A percentile compares a stretch with the other conserved stretches of the same genome.
Evolutionary conservation across 2,888 invertebrate genomes (phyloP).

Genomic region (Brachyptera risi): DNA sequence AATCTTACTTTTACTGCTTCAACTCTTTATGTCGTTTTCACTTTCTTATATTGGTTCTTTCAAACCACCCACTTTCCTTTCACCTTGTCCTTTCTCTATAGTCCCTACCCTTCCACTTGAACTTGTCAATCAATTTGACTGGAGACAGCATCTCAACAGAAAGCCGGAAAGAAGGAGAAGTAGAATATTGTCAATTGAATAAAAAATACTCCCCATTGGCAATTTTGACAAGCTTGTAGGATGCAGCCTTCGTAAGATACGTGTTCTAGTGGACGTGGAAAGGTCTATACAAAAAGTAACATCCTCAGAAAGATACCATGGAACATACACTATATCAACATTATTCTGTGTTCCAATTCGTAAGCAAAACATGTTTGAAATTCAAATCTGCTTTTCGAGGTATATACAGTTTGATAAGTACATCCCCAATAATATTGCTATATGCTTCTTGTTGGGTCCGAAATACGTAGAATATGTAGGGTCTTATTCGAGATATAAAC

Average conservation of each 20-base stretch:
- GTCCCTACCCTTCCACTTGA: slow-evolving; percentile 1
- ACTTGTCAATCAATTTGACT: not conserved
- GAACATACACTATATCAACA: not conserved
- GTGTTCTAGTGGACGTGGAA: not conserved
- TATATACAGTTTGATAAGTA: too few relatives aligned
- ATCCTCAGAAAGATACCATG: too few relatives aligned
- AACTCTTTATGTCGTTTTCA: not conserved
- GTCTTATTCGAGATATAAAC: too few relatives aligned
- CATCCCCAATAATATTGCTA: too few relatives aligned
- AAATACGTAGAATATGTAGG: too few relatives aligned
- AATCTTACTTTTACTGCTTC: not conserved
- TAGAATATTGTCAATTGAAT: slow-evolving; percentile 13
- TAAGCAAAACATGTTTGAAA: not conserved
- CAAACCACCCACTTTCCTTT: not conserved
- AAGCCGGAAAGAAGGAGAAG: not conserved
- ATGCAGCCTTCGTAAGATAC: not conserved
- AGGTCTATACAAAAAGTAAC: too few relatives aligned
- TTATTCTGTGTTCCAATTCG: not conserved
- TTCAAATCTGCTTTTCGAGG: not conserved
- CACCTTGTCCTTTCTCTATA: not conserved
- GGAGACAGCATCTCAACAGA: not conserved
- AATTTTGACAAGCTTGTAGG: slow-evolving; percentile 9
- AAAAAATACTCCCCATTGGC: slow-evolving; percentile 8
- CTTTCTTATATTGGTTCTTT: not conserved
- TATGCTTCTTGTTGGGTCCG: too few relatives aligned